Conservation (phyloP, 2,797 vertebrate genomes). For the Sebastes hubbsi region DNA sequence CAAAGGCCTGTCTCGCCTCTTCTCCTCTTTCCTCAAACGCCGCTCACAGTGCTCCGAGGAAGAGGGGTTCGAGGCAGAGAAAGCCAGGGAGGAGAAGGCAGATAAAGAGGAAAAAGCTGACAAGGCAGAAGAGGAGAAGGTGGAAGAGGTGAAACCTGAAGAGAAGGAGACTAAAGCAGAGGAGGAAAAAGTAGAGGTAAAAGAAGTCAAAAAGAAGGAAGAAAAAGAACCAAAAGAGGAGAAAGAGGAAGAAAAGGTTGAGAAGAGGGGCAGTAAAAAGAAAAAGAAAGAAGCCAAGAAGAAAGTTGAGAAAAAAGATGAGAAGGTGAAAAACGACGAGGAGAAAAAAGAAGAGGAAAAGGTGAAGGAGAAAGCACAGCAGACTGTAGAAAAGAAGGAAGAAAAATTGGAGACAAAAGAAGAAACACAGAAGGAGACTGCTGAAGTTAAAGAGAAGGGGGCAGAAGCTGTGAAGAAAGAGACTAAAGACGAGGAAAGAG, state of each 20-base stretch:
- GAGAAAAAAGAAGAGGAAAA: slow-evolving; percentile 39
- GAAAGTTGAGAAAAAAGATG: slow-evolving; percentile 55
- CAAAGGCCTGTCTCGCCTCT: slow-evolving; percentile 90
- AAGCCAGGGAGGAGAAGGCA: slow-evolving; percentile 75
- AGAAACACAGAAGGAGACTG: slow-evolving; percentile 40
- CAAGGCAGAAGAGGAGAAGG: slow-evolving; percentile 56
- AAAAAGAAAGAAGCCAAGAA: slow-evolving; percentile 70
- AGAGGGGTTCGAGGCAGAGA: slow-evolving; percentile 83
- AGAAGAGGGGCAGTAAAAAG: slow-evolving; percentile 67
- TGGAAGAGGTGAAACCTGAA: slow-evolving; percentile 60
- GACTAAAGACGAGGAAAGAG: slow-evolving; percentile 56
- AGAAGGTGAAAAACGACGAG: slow-evolving; percentile 19
- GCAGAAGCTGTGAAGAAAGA: slow-evolving; percentile 55
- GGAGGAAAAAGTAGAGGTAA: slow-evolving; percentile 45
- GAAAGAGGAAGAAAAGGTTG: slow-evolving; percentile 57
- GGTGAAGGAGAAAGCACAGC: slow-evolving; percentile 28
- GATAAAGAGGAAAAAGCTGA: slow-evolving; percentile 72
- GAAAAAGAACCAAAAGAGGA: slow-evolving; percentile 56
- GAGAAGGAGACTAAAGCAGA: slow-evolving; percentile 55
- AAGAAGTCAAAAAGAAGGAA: slow-evolving; percentile 56
- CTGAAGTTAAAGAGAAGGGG: slow-evolving; percentile 58
- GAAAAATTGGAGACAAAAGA: slow-evolving; percentile 46
- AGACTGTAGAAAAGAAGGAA: slow-evolving; percentile 41
- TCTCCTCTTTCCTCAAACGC: slow-evolving; percentile 92
- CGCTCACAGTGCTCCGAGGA: slow-evolving; percentile 92